Conservation (phyloP, 53 echinoderm and acorn worm species). For the Henricia sp. region DNA sequence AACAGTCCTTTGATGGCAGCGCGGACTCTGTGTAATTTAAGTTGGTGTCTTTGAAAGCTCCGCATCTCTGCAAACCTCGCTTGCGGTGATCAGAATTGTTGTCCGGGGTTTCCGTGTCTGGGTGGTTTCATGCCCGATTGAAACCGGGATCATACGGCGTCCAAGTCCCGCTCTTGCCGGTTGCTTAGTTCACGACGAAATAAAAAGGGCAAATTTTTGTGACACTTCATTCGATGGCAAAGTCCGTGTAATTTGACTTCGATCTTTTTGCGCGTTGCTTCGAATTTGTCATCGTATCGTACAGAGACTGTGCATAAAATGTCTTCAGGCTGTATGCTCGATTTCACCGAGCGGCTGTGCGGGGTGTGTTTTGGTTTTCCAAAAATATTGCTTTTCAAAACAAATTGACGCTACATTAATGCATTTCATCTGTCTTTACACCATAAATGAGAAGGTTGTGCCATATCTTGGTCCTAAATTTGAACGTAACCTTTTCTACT, state of each 20-base stretch:
- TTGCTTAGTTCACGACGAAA: not conserved
- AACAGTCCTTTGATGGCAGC: constrained; percentile 18
- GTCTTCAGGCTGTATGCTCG: no score
- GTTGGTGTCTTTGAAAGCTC: not conserved
- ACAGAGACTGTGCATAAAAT: no score
- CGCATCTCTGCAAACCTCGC: not conserved
- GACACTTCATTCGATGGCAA: not conserved
- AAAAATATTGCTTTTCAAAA: no score
- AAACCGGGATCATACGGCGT: not conserved
- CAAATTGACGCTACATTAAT: no score
- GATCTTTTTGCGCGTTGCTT: constrained; percentile 12
- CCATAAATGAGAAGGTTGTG: no score
- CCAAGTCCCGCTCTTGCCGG: not conserved
- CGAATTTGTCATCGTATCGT: no score
- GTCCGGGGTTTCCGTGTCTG: constrained; percentile 17
- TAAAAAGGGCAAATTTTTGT: constrained; percentile 6
- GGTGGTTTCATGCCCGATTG: not conserved
- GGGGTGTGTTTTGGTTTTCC: no score
- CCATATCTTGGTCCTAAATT: no score
- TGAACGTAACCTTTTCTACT: no score
- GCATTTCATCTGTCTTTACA: no score
- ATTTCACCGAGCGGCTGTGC: no score
- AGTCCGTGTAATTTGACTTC: constrained; percentile 13
- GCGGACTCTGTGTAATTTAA: not conserved
- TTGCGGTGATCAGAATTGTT: not conserved